These are phyloP conservation scores for Apomyelois bistriatella DNA, from an alignment of 2,888 invertebrate species.

Conservation along the genomic window DNA sequence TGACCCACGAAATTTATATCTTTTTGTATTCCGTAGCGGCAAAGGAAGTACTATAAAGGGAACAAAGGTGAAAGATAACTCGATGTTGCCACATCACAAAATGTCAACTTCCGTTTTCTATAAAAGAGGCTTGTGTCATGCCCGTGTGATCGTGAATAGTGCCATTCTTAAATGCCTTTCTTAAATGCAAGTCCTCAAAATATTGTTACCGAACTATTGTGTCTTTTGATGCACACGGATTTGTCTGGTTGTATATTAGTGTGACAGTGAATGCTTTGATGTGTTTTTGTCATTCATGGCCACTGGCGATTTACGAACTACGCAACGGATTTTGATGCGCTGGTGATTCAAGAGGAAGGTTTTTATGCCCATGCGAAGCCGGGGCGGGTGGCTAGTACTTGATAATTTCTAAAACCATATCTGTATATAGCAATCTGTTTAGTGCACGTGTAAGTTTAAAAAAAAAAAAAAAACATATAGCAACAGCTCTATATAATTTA, in stretches of 20 bases:
- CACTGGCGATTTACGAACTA: background rate
- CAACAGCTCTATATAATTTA: too few relatives aligned
- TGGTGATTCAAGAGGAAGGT: too few relatives aligned
- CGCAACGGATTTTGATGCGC: too few relatives aligned
- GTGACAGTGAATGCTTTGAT: conserved; percentile 16
- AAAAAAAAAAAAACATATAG: too few relatives aligned
- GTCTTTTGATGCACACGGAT: conserved; percentile 27
- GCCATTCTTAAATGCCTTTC: conserved; percentile 39
- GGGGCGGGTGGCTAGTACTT: too few relatives aligned
- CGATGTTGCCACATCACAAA: conserved; percentile 42
- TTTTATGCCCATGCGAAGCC: too few relatives aligned
- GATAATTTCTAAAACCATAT: too few relatives aligned
- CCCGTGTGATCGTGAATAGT: conserved; percentile 40
- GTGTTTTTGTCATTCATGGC: conserved; percentile 16
- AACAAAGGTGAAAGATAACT: conserved; percentile 39
- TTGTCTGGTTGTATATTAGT: conserved; percentile 11
- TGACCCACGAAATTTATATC: conserved; percentile 7
- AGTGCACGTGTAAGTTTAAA: too few relatives aligned
- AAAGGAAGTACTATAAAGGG: conserved; percentile 21
- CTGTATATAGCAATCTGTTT: too few relatives aligned
- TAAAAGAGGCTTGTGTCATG: conserved; percentile 28
- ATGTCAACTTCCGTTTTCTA: conserved; percentile 59
- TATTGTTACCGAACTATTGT: conserved; percentile 54
- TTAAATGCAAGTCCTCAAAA: conserved; percentile 54
- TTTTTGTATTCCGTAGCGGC: conserved; percentile 6